Conservation (phyloP, 1,140 invertebrate genomes). For the Nebria ingens region DNA sequence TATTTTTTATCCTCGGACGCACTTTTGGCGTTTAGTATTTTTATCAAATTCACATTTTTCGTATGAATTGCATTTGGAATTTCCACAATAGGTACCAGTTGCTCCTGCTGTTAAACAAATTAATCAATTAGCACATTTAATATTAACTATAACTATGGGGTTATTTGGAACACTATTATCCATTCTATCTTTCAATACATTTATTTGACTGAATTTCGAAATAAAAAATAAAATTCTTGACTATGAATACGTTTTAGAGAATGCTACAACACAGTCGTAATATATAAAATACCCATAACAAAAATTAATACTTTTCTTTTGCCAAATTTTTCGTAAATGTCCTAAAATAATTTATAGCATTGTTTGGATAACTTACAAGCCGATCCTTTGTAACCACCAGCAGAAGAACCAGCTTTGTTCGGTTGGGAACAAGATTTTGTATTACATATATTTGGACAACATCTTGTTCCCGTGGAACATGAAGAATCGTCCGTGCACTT, state of each 20-base stretch:
- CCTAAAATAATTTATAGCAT: no score
- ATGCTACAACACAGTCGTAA: no score
- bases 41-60: constrained; percentile 57
- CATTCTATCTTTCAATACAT: no score
- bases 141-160: no score
- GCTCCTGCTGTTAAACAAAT: constrained; percentile 36
- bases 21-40: constrained; percentile 52
- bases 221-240: no score
- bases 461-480: constrained; percentile 49
- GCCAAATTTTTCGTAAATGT: constrained; percentile 16
- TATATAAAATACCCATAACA: no score
- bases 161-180: no score
- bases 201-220: no score
- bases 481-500: constrained; percentile 54
- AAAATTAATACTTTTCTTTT: constrained; percentile 21
- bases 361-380: constrained; percentile 15
- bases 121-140: no score
- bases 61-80: constrained; percentile 51
- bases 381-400: constrained; percentile 16
- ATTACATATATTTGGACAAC: constrained; percentile 59
- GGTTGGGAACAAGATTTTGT: constrained; percentile 48
- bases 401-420: constrained; percentile 22
- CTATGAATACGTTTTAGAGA: no score
- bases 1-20: constrained; percentile 41
- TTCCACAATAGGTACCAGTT: constrained; percentile 50